These are phyloP conservation scores for Corythaeola cristata DNA, from an alignment of 2,113 vertebrate genomes.

Conservation along the genomic window DNA sequence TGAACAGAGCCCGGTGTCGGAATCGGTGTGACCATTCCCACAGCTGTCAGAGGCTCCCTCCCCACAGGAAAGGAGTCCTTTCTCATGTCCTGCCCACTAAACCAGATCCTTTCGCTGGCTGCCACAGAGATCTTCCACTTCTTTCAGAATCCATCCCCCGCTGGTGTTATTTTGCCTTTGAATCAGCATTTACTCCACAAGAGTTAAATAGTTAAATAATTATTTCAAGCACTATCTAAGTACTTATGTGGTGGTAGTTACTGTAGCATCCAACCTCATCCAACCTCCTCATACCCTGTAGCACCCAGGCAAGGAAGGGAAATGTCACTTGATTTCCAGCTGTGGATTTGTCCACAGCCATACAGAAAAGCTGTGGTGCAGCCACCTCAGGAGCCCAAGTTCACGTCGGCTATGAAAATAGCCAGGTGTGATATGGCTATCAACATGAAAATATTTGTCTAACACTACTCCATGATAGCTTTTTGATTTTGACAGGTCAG, in stretches of 20 bases:
- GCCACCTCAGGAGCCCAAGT: not conserved
- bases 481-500: not conserved
- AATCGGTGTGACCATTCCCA: not conserved
- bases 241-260: not conserved
- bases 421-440: not conserved
- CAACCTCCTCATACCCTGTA: not conserved
- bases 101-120: not conserved
- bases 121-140: not conserved
- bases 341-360: not conserved
- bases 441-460: not conserved
- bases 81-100: not conserved
- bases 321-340: not conserved
- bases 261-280: not conserved
- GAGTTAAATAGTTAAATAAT: not conserved
- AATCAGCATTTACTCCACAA: not conserved
- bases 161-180: not conserved
- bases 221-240: not conserved
- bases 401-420: not conserved
- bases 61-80: not conserved
- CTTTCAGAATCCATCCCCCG: not conserved
- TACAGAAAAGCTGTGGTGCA: not conserved
- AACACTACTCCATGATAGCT: not conserved
- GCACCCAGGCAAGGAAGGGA: not conserved
- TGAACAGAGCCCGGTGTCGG: fast-evolving
- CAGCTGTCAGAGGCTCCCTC: not conserved